Conservation (phyloP, 2,888 invertebrate species). For the Linyphia triangularis region DNA sequence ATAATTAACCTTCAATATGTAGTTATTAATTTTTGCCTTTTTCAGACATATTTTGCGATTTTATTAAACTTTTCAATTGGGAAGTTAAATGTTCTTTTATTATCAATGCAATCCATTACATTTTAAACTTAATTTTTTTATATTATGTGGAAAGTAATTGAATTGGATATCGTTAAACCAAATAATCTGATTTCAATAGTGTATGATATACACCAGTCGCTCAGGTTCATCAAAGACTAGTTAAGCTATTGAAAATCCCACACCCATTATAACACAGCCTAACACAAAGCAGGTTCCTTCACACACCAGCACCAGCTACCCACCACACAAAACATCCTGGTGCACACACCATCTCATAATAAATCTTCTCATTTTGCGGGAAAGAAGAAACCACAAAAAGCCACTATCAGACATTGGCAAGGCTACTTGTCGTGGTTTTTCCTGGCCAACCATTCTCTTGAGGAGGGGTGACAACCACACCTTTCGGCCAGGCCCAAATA, state of each 20-base stretch:
- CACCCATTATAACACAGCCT: background rate
- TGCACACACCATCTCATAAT: background rate
- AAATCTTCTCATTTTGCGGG: constrained; percentile 58
- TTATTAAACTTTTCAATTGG: no score
- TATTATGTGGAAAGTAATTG: no score
- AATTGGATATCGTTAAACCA: no score
- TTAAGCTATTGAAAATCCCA: background rate
- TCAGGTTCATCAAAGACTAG: background rate
- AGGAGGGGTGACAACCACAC: constrained; percentile 49
- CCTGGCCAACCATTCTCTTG: constrained; percentile 43
- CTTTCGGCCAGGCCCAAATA: constrained; percentile 32
- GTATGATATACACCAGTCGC: no score
- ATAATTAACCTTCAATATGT: no score
- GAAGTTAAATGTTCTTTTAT: no score
- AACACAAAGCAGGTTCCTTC: background rate
- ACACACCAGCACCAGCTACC: background rate
- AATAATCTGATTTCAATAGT: no score
- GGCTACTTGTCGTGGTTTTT: constrained; percentile 36
- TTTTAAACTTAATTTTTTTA: no score
- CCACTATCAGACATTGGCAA: constrained; percentile 53
- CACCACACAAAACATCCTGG: constrained; percentile 24
- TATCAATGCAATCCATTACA: no score
- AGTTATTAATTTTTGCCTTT: no score
- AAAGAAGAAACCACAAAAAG: constrained; percentile 47
- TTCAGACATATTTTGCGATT: no score